A percentile compares a stretch with the other conserved stretches of the same genome.
Evolutionary conservation across 30 jellyfish, hydroid and myxozoan genomes (phyloP).

Genomic region (Aurelia coerulea): DNA sequence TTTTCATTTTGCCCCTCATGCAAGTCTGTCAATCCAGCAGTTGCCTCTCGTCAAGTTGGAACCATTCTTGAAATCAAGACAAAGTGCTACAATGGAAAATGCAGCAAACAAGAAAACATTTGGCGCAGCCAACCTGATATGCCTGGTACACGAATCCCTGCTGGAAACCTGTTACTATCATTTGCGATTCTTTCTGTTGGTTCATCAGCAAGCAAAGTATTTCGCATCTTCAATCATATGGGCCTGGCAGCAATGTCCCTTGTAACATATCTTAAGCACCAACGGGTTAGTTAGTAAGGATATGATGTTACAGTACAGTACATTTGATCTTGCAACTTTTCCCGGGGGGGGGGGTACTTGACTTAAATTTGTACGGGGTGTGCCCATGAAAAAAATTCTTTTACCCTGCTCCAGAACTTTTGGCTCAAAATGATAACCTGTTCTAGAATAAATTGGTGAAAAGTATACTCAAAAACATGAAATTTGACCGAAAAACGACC

Average conservation of each 20-base stretch:
- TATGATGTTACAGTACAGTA: too few relatives aligned
- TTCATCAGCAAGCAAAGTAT: constrained; percentile 27
- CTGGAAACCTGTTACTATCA: constrained; percentile 14
- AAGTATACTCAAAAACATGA: too few relatives aligned
- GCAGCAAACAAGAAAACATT: constrained; percentile 14
- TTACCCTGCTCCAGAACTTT: too few relatives aligned
- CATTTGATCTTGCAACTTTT: too few relatives aligned
- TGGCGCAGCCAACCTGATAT: constrained; percentile 25
- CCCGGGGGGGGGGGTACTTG: too few relatives aligned
- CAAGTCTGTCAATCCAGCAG: background rate
- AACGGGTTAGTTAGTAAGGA: constrained; percentile 11
- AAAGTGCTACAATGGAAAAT: constrained; percentile 21
- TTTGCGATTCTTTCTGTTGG: constrained; percentile 45
- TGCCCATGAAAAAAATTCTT: too few relatives aligned
- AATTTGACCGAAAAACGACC: too few relatives aligned
- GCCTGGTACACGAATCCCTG: constrained; percentile 39
- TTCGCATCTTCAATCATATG: constrained; percentile 1
- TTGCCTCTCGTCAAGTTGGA: constrained; percentile 14
- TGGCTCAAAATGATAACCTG: too few relatives aligned
- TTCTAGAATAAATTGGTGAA: too few relatives aligned
- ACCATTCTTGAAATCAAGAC: constrained; percentile 31
- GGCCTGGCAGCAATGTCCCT: constrained; percentile 42
- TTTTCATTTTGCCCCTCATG: constrained; percentile 24
- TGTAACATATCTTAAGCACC: constrained; percentile 22
- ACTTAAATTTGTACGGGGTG: too few relatives aligned